Evolutionary conservation across 2,888 invertebrate species (phyloP).

Genomic region (Drosophila ustulata): DNA sequence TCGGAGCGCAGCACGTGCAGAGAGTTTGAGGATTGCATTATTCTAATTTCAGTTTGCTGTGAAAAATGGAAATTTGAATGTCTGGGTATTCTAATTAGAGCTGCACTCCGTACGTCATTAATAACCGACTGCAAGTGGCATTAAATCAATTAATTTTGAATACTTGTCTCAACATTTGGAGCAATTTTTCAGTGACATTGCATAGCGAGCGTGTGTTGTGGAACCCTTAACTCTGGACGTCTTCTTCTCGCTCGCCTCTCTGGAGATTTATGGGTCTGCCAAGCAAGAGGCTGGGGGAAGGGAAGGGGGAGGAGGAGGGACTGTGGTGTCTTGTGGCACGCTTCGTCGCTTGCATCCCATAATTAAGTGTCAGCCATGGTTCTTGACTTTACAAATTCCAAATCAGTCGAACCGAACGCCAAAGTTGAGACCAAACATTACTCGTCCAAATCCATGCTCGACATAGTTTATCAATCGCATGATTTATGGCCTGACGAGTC

Average conservation of each 20-base stretch:
- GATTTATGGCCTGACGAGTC: conserved; percentile 54
- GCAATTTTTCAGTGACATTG: conserved; percentile 74
- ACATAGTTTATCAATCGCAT: conserved; percentile 51
- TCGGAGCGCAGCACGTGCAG: conserved; percentile 29
- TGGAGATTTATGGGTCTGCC: conserved; percentile 60
- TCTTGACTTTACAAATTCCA: conserved; percentile 79
- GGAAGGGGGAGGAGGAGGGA: background rate
- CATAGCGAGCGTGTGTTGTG: conserved; percentile 12
- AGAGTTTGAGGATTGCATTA: conserved; percentile 12
- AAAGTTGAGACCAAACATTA: conserved; percentile 31
- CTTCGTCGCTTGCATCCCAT: conserved; percentile 68
- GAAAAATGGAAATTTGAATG: conserved; percentile 63
- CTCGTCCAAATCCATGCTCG: conserved; percentile 38
- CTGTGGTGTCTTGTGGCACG: conserved; percentile 48
- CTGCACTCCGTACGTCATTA: conserved; percentile 74
- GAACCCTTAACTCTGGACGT: conserved; percentile 48
- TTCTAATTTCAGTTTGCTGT: conserved; percentile 62
- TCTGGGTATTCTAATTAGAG: conserved; percentile 70
- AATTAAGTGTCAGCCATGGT: conserved; percentile 81
- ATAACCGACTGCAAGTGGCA: conserved; percentile 66
- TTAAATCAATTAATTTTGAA: conserved; percentile 80
- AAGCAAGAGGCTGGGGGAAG: background rate
- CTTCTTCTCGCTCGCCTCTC: background rate
- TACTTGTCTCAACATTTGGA: conserved; percentile 75
- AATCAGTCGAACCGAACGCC: conserved; percentile 55